Conservation (phyloP, 2,797 vertebrate genomes). For the Melanotaenia parkinsoni region DNA sequence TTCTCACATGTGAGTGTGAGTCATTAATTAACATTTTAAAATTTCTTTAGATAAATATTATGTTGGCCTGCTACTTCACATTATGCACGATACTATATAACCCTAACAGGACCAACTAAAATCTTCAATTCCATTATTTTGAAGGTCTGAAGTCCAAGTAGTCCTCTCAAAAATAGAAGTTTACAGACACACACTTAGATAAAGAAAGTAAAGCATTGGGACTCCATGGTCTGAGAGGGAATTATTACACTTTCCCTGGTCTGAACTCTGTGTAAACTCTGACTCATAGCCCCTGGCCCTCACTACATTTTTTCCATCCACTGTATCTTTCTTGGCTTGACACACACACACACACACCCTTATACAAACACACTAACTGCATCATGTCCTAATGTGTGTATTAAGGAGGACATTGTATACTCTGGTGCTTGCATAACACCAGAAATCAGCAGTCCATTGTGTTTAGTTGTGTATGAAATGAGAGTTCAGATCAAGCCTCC, state of each 20-base stretch:
- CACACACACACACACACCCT: neutral
- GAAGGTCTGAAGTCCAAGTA: neutral
- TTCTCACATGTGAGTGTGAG: too few relatives aligned
- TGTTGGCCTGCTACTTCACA: neutral
- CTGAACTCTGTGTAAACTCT: slow-evolving; percentile 66
- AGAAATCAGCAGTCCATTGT: slow-evolving; percentile 38
- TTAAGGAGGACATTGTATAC: slow-evolving; percentile 18
- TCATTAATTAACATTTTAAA: too few relatives aligned
- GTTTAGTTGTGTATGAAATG: slow-evolving; percentile 38
- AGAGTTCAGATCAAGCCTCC: slow-evolving; percentile 43
- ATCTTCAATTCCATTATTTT: neutral
- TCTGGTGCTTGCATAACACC: slow-evolving; percentile 15
- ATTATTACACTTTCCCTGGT: slow-evolving; percentile 46
- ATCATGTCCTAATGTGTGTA: slow-evolving; percentile 18
- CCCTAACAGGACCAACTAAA: neutral
- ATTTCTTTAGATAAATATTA: too few relatives aligned
- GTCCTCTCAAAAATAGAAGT: neutral
- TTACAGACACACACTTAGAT: neutral
- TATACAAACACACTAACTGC: slow-evolving; percentile 13
- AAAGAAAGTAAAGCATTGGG: slow-evolving; percentile 5
- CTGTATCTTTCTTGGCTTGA: slow-evolving; percentile 20
- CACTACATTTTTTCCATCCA: slow-evolving; percentile 40
- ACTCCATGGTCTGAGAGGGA: slow-evolving; percentile 24
- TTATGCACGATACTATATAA: neutral
- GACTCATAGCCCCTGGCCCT: slow-evolving; percentile 38